phyloP scores from a whole-genome alignment of 1,140 invertebrate genomes.

The Venustaconcha ellipsiformis region DNA sequence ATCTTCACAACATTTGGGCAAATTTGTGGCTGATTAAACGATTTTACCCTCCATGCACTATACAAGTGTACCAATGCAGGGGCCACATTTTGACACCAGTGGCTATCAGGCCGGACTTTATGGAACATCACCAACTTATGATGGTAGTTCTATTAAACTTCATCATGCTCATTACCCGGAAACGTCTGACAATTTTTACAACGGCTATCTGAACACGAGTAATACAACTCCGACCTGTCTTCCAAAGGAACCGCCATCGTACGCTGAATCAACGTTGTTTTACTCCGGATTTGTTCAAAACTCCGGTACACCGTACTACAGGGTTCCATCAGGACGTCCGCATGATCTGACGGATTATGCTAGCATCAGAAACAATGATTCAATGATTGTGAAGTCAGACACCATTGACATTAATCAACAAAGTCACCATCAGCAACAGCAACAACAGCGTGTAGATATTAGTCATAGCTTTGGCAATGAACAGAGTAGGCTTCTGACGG shows the following conservation, averaged over 20 bases:
- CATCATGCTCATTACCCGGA: constrained; percentile 49
- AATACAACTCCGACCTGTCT: constrained; percentile 36
- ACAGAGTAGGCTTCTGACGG: constrained; percentile 1
- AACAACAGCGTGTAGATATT: constrained; percentile 37
- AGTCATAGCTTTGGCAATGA: constrained; percentile 10
- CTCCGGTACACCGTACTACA: constrained; percentile 44
- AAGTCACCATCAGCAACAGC: constrained; percentile 9
- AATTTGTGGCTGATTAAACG: neutral
- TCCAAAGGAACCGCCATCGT: constrained; percentile 50
- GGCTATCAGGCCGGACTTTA: constrained; percentile 48
- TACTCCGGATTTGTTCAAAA: constrained; percentile 48
- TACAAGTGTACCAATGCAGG: constrained; percentile 35
- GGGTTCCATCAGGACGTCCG: constrained; percentile 27
- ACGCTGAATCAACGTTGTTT: constrained; percentile 50
- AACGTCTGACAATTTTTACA: constrained; percentile 38
- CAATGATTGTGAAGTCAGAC: constrained; percentile 33
- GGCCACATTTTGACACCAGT: constrained; percentile 38
- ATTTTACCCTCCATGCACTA: constrained; percentile 5
- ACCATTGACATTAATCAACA: constrained; percentile 34
- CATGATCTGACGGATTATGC: constrained; percentile 26
- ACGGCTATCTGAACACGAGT: constrained; percentile 35
- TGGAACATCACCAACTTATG: constrained; percentile 37
- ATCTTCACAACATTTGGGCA: neutral
- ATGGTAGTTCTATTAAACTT: constrained; percentile 43
- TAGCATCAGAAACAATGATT: constrained; percentile 9